These are phyloP conservation scores for Megamerina dolium DNA, from an alignment of 2,888 invertebrate genomes.

Conservation along the genomic window DNA sequence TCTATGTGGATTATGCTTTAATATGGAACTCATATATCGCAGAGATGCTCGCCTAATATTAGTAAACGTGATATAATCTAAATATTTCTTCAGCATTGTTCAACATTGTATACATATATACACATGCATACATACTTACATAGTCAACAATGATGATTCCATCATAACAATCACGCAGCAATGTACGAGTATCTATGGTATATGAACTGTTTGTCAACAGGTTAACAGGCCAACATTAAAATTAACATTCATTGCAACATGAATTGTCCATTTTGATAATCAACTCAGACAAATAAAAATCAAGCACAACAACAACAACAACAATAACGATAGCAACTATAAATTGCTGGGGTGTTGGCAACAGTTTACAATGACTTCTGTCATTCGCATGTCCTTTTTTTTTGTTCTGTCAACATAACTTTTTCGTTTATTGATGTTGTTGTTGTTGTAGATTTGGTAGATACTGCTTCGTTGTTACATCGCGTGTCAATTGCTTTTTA, in stretches of 20 bases:
- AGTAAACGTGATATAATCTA: too few relatives aligned
- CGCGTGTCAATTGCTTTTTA: slow-evolving; percentile 40
- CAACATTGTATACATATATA: too few relatives aligned
- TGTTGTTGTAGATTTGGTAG: slow-evolving; percentile 1
- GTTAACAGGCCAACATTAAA: slow-evolving; percentile 30
- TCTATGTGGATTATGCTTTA: too few relatives aligned
- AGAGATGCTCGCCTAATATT: too few relatives aligned
- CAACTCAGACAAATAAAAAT: slow-evolving; percentile 10
- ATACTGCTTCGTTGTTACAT: slow-evolving; percentile 18
- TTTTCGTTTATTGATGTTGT: slow-evolving; percentile 6
- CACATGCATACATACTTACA: too few relatives aligned
- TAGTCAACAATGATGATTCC: too few relatives aligned
- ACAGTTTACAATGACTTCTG: slow-evolving; percentile 25
- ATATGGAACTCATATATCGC: too few relatives aligned
- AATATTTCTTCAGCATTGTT: too few relatives aligned
- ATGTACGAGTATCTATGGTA: too few relatives aligned
- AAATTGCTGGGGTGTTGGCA: slow-evolving; percentile 15
- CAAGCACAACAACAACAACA: slow-evolving; percentile 4
- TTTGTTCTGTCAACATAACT: slow-evolving; percentile 6
- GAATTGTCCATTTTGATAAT: slow-evolving; percentile 18
- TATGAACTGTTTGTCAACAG: too few relatives aligned
- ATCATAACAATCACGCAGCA: too few relatives aligned
- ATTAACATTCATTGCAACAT: slow-evolving; percentile 23
- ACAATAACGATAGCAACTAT: slow-evolving; percentile 14
- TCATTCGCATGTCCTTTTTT: slow-evolving; percentile 29